Evolutionary conservation across 2,888 invertebrate species (phyloP), one percentile per base, ranked within the genome.

Genomic region (Amphipyra tragopoginis): DNA sequence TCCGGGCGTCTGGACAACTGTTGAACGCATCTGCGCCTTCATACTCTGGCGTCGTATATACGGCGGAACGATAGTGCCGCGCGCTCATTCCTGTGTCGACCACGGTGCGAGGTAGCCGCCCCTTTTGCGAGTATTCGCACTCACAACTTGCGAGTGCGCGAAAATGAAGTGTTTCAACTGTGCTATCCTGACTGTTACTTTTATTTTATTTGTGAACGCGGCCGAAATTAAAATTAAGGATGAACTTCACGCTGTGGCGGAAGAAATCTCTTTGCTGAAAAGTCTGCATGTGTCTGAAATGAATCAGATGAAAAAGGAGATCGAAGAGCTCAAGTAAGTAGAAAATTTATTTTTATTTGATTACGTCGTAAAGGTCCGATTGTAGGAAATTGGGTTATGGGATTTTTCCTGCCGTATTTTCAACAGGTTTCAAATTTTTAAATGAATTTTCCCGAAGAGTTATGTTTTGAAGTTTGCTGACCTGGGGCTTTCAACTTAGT

Each of bases 21-120:
- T 92, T 92, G 92, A 90, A 76, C 88, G 83, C 93, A 93, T 93
- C 92, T 93, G 93, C 91, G 87, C 86, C 71, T 69, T 71, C 65
- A 50, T 80, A 76, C 77, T 81, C 82, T 82, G 80, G 71, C 58
- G 62, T 70, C 64, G 71, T 79, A 61, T 74, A 86, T 88, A 85
- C 80, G 81, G 76, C 72, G 75, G 70, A 66, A 75, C 65, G 50
- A 58, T 26, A 67, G 26, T 58, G 68, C 45, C 75, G 72, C 80
- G 82, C 79, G 73, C 15, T 64, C 89, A 92, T 87, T 91, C 88
- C 79, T 69, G 78, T 76, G 65, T 72, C 75, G 70, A 72, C 60
- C 75, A 59, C 77, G 75, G 84, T 52, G 67, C 73, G 77, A 65
- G 69, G 47, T 69, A 71, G 79, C 71, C 85, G 84, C 59, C 71